phyloP scores from a whole-genome alignment of 2,888 invertebrate genomes.

The Maniola hyperantus region DNA sequence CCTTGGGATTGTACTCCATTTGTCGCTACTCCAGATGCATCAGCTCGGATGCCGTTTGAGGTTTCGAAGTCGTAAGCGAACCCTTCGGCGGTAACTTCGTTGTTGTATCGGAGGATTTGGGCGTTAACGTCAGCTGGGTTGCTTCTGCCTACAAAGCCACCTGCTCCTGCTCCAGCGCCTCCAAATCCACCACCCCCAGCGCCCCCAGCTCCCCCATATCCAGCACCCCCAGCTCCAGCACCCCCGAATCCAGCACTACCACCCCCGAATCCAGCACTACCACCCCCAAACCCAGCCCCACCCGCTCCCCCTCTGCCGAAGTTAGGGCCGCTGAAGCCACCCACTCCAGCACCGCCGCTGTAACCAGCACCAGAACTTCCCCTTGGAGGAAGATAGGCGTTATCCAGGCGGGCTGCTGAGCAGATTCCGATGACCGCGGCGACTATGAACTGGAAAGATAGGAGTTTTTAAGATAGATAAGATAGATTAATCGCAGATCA shows the following conservation, averaged over 20 bases:
- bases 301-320: conserved; percentile 44
- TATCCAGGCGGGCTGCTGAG: conserved; percentile 75
- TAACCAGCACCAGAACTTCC: conserved; percentile 70
- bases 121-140: conserved; percentile 66
- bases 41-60: conserved; percentile 76
- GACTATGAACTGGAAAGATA: conserved; percentile 62
- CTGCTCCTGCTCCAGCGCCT: conserved; percentile 43
- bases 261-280: conserved; percentile 46
- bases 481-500: neutral
- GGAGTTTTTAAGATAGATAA: too few species aligned
- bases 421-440: conserved; percentile 73
- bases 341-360: conserved; percentile 54
- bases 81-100: conserved; percentile 72
- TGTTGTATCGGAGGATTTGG: conserved; percentile 70
- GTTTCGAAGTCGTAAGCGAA: conserved; percentile 77
- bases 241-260: conserved; percentile 37
- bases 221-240: conserved; percentile 41
- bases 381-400: conserved; percentile 77
- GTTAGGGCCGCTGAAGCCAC: conserved; percentile 42
- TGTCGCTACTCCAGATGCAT: conserved; percentile 72
- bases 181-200: conserved; percentile 41
- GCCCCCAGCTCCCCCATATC: conserved; percentile 45
- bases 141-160: conserved; percentile 48
- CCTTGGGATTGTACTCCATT: conserved; percentile 78
- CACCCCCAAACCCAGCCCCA: conserved; percentile 40